Base-by-base conservation (phyloP, 2,888 invertebrate species). In the Busseola fusca region DNA sequence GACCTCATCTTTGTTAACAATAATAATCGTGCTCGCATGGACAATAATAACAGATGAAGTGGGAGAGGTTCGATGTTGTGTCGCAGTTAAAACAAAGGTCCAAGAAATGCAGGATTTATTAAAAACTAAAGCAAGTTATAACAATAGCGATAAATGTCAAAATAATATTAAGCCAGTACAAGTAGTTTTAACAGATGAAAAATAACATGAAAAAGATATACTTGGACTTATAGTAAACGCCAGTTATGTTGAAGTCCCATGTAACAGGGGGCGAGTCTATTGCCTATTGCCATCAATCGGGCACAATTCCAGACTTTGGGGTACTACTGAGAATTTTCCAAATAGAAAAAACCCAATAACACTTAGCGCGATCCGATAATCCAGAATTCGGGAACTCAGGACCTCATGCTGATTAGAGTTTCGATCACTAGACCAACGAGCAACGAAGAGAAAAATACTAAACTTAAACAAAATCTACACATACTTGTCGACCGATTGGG, bases 401-500 rank as follows among this genome's bases (percentile, higher is more conserved):
- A 48, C 21, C 48, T 21, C 9, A 48, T 21, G 48, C 9, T 48
- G 9, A 48, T 21, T 48, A 21, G 9, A 21, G 21, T 3, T 48
- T 21, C 21, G 10, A n/a, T 10, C 48, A n/a, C 10, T 48, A 21
- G 48, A 48, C 10, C 10, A 48, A 9, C 21, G 48, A 48, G 1
- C 21, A 48, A n/a, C 48, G 21, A 58, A 12, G 27, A 52, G 27
- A 27, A 59, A 54, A 45, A 62, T 52, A 34, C 2, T n/a, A 64
- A 9, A 14, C 59, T 59, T 27, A 30, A 66, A n/a, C 27, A 63
- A 62, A 62, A 63, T 42, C 40, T 10, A 27, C 58, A 73, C 50
- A 34, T 67, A 57, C 21, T 30, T 52, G 69, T 69, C 70, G 2
- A 40, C 50, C 40, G 42, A 65, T 57, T 57, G 12, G 52, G 50